These are phyloP conservation scores for Laticauda colubrina DNA, from an alignment of 2,113 vertebrate species.

Conservation along the genomic window DNA sequence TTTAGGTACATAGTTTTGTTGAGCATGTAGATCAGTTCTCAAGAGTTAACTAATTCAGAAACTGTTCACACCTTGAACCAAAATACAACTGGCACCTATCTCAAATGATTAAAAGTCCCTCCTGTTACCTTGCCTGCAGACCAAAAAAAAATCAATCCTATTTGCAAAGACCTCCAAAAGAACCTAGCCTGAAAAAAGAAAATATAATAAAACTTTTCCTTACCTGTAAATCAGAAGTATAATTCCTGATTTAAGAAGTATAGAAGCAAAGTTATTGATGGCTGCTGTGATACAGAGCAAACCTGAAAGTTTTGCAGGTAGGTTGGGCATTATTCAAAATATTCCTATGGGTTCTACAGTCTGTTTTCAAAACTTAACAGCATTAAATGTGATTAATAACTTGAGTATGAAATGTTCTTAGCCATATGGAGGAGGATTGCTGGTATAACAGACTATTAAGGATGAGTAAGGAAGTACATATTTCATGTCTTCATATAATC, in stretches of 20 bases:
- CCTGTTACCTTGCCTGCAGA: constrained; percentile 21
- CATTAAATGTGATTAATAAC: constrained; percentile 60
- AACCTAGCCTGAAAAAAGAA: constrained; percentile 21
- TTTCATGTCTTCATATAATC: neutral
- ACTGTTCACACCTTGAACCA: constrained; percentile 14
- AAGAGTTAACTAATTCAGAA: constrained; percentile 6
- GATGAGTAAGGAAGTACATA: constrained; percentile 12
- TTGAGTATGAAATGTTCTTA: constrained; percentile 61
- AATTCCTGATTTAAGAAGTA: constrained; percentile 28
- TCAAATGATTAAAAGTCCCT: constrained; percentile 11
- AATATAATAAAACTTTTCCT: constrained; percentile 39
- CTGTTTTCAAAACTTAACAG: constrained; percentile 61
- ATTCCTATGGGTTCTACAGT: constrained; percentile 39
- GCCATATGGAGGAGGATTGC: constrained; percentile 56
- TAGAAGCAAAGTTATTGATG: constrained; percentile 40
- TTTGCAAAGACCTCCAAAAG: constrained; percentile 16
- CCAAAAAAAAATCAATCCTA: constrained; percentile 2
- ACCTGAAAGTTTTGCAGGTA: constrained; percentile 38
- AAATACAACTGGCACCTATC: constrained; percentile 2
- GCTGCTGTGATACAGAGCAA: constrained; percentile 45
- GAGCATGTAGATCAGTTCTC: neutral
- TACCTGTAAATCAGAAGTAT: constrained; percentile 33
- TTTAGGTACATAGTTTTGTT: neutral
- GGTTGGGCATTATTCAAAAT: neutral
- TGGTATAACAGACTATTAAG: constrained; percentile 25